A percentile compares a stretch with the other conserved stretches of the same genome.
Conservation (phyloP, 2,888 invertebrate genomes). For the Proisotoma minuta region DNA sequence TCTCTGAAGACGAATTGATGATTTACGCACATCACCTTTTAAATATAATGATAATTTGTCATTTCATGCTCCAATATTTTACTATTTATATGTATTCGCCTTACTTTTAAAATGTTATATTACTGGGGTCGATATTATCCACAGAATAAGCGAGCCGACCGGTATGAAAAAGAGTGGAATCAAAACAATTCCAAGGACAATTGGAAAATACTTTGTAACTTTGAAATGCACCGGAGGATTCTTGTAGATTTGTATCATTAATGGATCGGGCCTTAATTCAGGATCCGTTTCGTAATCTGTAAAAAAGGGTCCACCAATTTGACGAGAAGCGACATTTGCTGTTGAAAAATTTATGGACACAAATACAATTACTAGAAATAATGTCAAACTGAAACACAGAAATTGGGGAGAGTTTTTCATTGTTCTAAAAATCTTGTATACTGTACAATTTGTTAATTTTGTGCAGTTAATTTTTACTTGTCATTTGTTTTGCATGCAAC, state of each 20-base stretch:
- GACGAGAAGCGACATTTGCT: not conserved
- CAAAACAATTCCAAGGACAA: conserved; percentile 15
- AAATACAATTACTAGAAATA: too few species aligned
- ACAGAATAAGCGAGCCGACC: conserved; percentile 17
- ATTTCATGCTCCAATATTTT: too few species aligned
- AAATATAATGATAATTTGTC: not conserved
- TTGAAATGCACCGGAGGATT: conserved; percentile 23
- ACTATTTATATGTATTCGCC: too few species aligned
- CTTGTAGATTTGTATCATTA: not conserved
- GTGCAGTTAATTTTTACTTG: too few species aligned
- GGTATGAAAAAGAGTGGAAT: conserved; percentile 24
- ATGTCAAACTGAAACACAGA: too few species aligned
- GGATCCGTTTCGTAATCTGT: too few species aligned
- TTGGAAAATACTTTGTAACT: conserved; percentile 23
- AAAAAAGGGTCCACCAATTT: not conserved
- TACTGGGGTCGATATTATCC: conserved; percentile 27
- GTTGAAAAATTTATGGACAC: too few species aligned
- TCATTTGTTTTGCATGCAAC: too few species aligned
- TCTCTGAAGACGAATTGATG: not conserved
- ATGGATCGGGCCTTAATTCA: not conserved
- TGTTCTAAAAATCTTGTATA: too few species aligned
- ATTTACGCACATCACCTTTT: not conserved
- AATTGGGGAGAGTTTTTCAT: too few species aligned
- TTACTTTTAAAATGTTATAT: conserved; percentile 16
- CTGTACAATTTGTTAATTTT: too few species aligned